Base-by-base conservation (phyloP, 2,797 vertebrate species). In the Schizothorax lantsangensis region DNA sequence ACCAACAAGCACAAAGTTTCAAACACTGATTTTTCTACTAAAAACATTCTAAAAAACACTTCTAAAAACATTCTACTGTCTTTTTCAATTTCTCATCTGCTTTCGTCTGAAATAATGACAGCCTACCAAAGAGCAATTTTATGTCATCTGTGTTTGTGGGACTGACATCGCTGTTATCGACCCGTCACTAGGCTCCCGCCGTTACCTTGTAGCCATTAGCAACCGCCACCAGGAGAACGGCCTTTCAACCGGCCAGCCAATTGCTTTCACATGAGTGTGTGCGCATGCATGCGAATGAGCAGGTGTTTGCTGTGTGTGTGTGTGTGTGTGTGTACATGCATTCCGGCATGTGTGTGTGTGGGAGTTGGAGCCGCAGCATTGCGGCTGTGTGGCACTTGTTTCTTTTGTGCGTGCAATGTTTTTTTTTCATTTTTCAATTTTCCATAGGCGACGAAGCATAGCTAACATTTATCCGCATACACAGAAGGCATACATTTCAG, bases 141-240 rank as follows among this genome's bases (percentile, higher is more conserved):
- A 49, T 80, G 66, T 80, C 26, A n/a, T 78, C 49, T 75, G 40
- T 75, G 38, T 59, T 43, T 81, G 68, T 86, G 69, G 33, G 79
- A 87, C 38, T 86, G 85, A 86, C 73, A 72, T 83, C n/a, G 57
- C 47, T 73, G 49, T 84, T 81, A 82, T 88, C 79, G 88, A 87
- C 83, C 74, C 26, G n/a, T 57, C 71, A 33, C 79, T 62, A 68
- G 14, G 59, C 59, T 74, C 74, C 84, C 73, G 79, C 62, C 83
- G 30, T 89, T 85, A 89, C 87, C 68, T 77, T 80, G 90, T 87
- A 84, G 86, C 86, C 88, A 85, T 92, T 92, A 90, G 89, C 88
- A 91, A 92, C 90, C 84, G 38, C 84, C 62, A 73, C 88, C 26
- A 80, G 73, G 87, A 85, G 80, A 79, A 85, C 72, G 47, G 88